phyloP scores from a whole-genome alignment of 2,113 vertebrate genomes.

The Dissostichus mawsoni region DNA sequence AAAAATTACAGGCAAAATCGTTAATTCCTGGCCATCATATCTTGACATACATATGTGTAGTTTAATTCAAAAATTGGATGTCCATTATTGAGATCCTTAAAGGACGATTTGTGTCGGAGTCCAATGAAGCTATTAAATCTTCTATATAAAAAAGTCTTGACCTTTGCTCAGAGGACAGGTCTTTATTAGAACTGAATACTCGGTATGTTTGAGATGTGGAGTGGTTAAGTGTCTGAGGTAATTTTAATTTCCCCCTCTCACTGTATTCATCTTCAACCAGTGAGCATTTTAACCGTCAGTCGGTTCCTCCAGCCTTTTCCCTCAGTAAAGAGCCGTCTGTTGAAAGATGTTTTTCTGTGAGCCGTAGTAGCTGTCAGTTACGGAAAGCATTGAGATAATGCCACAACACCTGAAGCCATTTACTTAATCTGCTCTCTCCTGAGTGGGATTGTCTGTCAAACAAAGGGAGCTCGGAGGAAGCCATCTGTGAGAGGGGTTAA shows the following conservation, averaged over 20 bases:
- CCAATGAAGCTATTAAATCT: constrained; percentile 12
- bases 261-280: neutral
- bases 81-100: neutral
- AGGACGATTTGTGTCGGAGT: neutral
- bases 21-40: neutral
- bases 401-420: constrained; percentile 86
- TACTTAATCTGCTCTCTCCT: constrained; percentile 90
- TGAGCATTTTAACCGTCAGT: neutral
- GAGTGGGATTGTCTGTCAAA: constrained; percentile 89
- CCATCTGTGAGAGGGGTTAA: constrained; percentile 36
- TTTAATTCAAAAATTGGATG: constrained; percentile 2
- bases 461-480: constrained; percentile 76
- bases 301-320: neutral
- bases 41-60: neutral
- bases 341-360: constrained; percentile 57
- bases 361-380: constrained; percentile 45
- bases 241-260: neutral
- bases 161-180: constrained; percentile 5
- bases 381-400: constrained; percentile 60
- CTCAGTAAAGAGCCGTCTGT: neutral
- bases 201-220: neutral
- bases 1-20: neutral
- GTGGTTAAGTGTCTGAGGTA: neutral
- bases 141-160: neutral
- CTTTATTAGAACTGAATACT: neutral